These are phyloP conservation scores for Numida meleagris DNA, from an alignment of 2,113 vertebrate species.

Conservation along the genomic window DNA sequence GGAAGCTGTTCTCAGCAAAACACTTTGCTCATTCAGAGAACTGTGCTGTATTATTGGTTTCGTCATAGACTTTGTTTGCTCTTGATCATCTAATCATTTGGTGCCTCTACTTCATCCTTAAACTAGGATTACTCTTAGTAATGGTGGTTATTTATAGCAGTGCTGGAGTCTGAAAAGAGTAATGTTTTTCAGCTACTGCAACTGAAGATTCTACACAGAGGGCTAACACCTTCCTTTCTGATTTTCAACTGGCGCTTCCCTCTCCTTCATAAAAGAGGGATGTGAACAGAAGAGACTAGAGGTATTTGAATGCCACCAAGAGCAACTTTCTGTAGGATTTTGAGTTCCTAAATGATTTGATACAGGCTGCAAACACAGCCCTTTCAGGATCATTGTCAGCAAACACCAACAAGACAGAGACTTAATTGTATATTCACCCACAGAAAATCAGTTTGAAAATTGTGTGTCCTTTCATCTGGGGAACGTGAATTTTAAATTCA, in stretches of 20 bases:
- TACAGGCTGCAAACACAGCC: not conserved
- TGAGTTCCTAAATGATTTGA: not conserved
- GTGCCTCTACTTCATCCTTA: not conserved
- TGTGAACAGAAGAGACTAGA: not conserved
- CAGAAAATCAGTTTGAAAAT: not conserved
- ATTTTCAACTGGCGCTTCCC: not conserved
- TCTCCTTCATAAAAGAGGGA: not conserved
- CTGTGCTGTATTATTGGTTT: not conserved
- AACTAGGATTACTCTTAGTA: not conserved
- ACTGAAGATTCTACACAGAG: not conserved
- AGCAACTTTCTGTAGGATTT: not conserved
- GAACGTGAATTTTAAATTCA: not conserved
- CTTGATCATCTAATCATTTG: not conserved
- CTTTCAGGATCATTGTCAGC: not conserved
- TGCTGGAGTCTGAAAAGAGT: not conserved
- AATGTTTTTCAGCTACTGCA: not conserved
- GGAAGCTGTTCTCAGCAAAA: not conserved
- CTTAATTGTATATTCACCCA: not conserved
- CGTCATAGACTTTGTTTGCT: not conserved
- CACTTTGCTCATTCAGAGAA: not conserved
- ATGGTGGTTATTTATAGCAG: not conserved
- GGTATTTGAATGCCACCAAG: not conserved
- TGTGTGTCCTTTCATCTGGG: not conserved
- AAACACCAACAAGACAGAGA: not conserved
- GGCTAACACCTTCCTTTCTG: not conserved